A percentile compares a stretch with the other conserved stretches of the same genome.
These are phyloP conservation scores for Nesogale talazaci DNA, from an alignment of 2,113 vertebrate genomes.

Conservation along the genomic window DNA sequence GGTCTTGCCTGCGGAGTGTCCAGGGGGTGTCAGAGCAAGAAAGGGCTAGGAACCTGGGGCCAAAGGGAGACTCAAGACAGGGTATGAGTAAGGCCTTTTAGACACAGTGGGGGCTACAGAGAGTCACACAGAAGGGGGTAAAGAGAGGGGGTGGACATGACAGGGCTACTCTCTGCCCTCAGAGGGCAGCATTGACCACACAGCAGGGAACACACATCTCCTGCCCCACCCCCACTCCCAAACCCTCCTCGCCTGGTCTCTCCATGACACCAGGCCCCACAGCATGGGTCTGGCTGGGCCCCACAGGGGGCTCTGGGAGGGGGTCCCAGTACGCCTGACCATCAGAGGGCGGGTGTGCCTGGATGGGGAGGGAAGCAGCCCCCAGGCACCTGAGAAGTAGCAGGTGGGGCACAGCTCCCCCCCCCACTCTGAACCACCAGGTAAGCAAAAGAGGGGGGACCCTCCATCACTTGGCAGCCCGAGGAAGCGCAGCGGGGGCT, in stretches of 20 bases:
- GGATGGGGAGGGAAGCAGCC: not conserved
- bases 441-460: not conserved
- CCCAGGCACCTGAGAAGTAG: not conserved
- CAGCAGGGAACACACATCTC: no score
- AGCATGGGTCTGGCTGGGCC: not conserved
- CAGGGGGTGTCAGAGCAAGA: not conserved
- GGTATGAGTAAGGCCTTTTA: not conserved
- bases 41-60: not conserved
- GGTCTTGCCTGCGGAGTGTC: not conserved
- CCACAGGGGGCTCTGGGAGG: not conserved
- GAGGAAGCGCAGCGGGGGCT: constrained; percentile 60
- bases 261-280: not conserved
- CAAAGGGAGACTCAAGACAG: not conserved
- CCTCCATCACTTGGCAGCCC: constrained; percentile 82
- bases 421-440: not conserved
- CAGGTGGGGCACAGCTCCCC: not conserved
- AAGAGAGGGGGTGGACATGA: not conserved
- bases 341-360: no score
- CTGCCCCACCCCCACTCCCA: not conserved
- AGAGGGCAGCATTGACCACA: not conserved
- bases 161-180: constrained; percentile 12
- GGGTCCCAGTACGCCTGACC: no score
- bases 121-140: not conserved
- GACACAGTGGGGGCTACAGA: not conserved
- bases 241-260: not conserved